Evolutionary conservation across 2,113 vertebrate genomes (phyloP), one percentile per base, ranked within the genome.

Genomic region (Eulacestoma nigropectus): DNA sequence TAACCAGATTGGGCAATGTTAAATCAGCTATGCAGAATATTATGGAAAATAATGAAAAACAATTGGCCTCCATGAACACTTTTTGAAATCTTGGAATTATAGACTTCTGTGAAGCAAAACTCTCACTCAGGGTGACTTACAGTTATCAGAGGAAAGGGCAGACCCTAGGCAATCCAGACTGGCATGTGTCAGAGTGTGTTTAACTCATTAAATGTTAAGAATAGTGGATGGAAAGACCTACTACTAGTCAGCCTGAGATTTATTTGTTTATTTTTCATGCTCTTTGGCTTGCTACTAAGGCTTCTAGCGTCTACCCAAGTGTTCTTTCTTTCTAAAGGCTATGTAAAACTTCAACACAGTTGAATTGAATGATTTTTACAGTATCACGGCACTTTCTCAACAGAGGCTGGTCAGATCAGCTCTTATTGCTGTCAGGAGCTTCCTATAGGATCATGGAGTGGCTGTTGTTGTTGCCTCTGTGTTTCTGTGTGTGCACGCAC

Each of bases 1-100:
- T 81, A 57, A 59, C 0, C 15, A 64, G 7, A 11, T 0, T 57
- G 9, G 11, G 1, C 20, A 64, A 29, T 33, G 5, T 60, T 81
- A 75, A 63, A 50, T 81, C 32, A 35, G 3, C 41, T 59, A 13
- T 41, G 18, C 3, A 64, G 21, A 46, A 77, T 84, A 50, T 46
- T 63, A 39, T 5, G 22, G 29, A 74, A 88, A 88, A 64, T 7
- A 62, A 23, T 30, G 6, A 30, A 69, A 80, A 80, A 0, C 17
- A 83, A 7, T 78, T 37, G 41, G 6, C 3, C 1, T 5, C 10
- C 27, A 10, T 2, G 8, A 26, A 35, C 19, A 37, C 78, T 72
- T 78, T 72, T 2, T 84, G 57, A 76, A 68, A 55, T 68, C 3
- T 68, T 75, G 21, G 33, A 17, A 81, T 72, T 17, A 50, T 3